Percentiles rank a stretch among this genome's conserved stretches.
Conservation (phyloP, 2,113 vertebrate genomes). For the Aphelocoma coerulescens region DNA sequence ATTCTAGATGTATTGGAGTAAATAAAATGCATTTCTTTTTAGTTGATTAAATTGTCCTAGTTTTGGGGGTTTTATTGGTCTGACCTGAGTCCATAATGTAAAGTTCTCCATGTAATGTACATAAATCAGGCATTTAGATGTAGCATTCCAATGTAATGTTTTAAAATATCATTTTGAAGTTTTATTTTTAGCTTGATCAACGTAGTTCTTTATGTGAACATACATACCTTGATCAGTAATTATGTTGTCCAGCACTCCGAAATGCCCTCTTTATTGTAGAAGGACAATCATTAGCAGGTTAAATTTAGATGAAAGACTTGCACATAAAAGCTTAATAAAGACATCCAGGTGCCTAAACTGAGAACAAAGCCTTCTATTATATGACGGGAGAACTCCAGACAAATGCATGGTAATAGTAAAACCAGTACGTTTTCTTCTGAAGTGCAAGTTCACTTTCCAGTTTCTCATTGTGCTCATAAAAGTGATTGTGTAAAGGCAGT, state of each 20-base stretch:
- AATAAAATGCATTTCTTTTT: neutral
- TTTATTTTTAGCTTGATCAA: neutral
- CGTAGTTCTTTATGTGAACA: neutral
- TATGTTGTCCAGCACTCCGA: conserved; percentile 27
- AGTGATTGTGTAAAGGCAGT: neutral
- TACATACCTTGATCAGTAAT: conserved; percentile 4
- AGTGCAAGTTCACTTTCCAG: conserved; percentile 11
- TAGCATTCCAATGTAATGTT: neutral
- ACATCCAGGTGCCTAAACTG: neutral
- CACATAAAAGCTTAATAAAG: conserved; percentile 30
- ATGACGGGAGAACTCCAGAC: neutral
- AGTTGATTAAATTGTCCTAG: neutral
- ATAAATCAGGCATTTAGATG: neutral
- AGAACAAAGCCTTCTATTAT: conserved; percentile 22
- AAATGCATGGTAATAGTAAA: neutral
- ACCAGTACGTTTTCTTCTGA: neutral
- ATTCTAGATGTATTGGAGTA: neutral
- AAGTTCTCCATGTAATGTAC: neutral
- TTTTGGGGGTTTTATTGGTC: neutral
- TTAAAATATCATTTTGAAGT: neutral
- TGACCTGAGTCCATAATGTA: neutral
- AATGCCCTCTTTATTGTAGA: conserved; percentile 15
- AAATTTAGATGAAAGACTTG: conserved; percentile 38
- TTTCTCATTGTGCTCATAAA: neutral
- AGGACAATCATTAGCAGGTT: conserved; percentile 30